Base-by-base conservation (phyloP, 1,140 invertebrate genomes). In the Lepidostoma basale region DNA sequence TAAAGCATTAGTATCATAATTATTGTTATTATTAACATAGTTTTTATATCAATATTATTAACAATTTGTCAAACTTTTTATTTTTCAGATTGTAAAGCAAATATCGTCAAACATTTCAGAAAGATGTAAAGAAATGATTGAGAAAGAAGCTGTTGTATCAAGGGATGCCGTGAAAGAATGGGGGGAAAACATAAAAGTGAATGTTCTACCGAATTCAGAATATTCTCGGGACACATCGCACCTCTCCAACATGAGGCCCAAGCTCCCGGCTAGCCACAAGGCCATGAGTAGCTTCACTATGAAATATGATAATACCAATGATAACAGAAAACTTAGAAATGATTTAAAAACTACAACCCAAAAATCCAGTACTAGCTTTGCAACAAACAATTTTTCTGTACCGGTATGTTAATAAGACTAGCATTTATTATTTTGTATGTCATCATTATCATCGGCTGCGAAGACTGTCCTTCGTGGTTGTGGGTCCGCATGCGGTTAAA, bases 261-360 rank as follows among this genome's bases (percentile, higher is more conserved):
- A 84, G 69, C 77, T 81, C 14, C 78, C 81, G 0, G 75, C 75
- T 1, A 60, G 74, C 12, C 76, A 78, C 60, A 71, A 76, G 10
- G 79, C 81, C 71, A 79, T 82, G 1, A 78, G 74, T 25, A 79
- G 79, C 59, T 83, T 84, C 70, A 80, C 79, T 49, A 83, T 83
- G 81, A 83, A 81, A 72, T 84, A 83, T 74, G 74, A 77, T 16
- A 75, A 74, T 36, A 16, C 47, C 16, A 60, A 26, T 9, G 42
- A 52, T 42, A 28, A 75, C 30, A 42, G 22, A 22, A 65, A 62
- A 39, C 40, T 33, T 4, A 58, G 23, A 28, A 26, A 62, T 44
- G 58, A 47, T 5, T 22, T 33, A 42, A 70, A 36, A 54, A 8
- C 42, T n/a, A 23, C 60, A 33, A 62, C 12, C 20, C n/a, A 16